phyloP scores from a whole-genome alignment of 37 sponge, comb jelly and placozoan genomes.

The Axinella damicornis region DNA sequence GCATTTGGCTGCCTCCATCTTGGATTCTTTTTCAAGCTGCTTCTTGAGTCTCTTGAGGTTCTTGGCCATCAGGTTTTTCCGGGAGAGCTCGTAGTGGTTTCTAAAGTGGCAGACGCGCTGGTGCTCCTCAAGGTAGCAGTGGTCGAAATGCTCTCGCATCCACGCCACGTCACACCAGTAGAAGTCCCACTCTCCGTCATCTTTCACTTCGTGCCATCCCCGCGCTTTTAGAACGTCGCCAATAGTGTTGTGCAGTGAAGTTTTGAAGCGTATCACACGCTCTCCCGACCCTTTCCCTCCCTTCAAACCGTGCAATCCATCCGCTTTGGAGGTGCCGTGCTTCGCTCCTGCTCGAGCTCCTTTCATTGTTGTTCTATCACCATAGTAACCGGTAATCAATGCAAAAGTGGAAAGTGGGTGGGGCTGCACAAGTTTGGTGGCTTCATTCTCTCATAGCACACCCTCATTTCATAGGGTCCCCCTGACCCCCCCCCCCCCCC shows the following conservation, averaged over 20 bases:
- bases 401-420: too few relatives aligned
- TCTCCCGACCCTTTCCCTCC: background rate
- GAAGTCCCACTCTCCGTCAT: conserved; percentile 97
- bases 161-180: conserved; percentile 98
- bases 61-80: conserved; percentile 98
- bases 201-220: conserved; percentile 97
- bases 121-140: conserved; percentile 96
- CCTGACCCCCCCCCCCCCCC: too few relatives aligned
- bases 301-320: too few relatives aligned
- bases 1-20: conserved; percentile 80
- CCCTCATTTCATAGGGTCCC: too few relatives aligned
- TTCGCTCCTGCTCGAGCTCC: too few relatives aligned
- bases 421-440: too few relatives aligned
- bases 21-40: conserved; percentile 85
- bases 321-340: too few relatives aligned
- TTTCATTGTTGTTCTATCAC: background rate
- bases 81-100: conserved; percentile 97
- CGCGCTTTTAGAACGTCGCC: conserved; percentile 86
- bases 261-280: conserved; percentile 81
- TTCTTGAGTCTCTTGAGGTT: conserved; percentile 93
- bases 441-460: too few relatives aligned
- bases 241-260: conserved; percentile 90
- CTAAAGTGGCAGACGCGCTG: conserved; percentile 95
- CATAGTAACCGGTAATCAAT: conserved; percentile 23
- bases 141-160: conserved; percentile 98